These are phyloP conservation scores for Mystacornis crossleyi DNA, from an alignment of 2,113 vertebrate species.

Conservation along the genomic window DNA sequence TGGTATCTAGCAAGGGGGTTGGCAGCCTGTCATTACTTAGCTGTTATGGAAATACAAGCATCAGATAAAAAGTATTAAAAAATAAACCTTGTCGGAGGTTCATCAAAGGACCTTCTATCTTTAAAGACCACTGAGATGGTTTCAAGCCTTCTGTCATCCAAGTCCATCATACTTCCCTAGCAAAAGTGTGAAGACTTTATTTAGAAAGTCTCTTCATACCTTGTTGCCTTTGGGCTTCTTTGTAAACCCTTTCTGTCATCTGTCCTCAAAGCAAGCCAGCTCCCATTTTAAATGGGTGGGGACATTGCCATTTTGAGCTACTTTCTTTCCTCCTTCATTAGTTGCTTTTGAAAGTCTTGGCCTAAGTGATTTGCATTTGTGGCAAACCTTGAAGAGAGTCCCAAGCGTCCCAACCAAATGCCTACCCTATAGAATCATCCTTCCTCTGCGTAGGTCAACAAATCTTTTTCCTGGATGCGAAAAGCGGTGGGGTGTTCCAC, in stretches of 20 bases:
- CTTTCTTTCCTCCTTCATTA: not conserved
- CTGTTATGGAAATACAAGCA: not conserved
- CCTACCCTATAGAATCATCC: not conserved
- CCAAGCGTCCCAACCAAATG: not conserved
- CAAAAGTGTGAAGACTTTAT: not conserved
- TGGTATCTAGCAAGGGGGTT: not conserved
- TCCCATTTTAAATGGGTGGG: not conserved
- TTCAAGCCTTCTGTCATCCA: not conserved
- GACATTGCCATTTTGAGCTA: not conserved
- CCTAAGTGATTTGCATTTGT: not conserved
- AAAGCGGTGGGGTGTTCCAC: not conserved
- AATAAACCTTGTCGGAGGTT: not conserved
- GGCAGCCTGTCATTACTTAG: not conserved
- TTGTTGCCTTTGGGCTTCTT: not conserved
- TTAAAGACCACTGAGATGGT: not conserved
- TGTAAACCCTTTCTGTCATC: not conserved
- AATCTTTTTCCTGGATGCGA: not conserved
- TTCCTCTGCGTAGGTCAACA: not conserved
- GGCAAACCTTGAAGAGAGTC: not conserved
- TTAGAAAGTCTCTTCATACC: not conserved
- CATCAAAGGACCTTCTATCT: not conserved
- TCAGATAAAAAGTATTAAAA: slow-evolving; percentile 42
- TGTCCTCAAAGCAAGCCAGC: not conserved
- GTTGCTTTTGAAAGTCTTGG: not conserved
- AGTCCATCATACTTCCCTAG: not conserved